Percentiles rank a stretch among this genome's conserved stretches.
These are phyloP conservation scores for Emberiza fucata DNA, from an alignment of 2,113 vertebrate genomes.

Conservation along the genomic window DNA sequence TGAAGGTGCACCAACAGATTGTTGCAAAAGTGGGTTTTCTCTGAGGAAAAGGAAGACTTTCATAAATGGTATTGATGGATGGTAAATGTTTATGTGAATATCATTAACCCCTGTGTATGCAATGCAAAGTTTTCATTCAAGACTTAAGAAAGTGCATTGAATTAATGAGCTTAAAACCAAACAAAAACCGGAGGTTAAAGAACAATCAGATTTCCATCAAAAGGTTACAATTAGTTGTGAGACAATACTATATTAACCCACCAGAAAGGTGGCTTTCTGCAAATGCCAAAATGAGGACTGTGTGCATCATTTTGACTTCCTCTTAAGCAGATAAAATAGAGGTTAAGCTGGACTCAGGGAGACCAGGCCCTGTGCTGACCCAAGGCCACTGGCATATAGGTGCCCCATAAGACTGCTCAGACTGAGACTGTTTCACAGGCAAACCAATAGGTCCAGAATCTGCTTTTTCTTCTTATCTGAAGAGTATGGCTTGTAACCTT, in stretches of 20 bases:
- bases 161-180: not conserved
- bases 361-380: not conserved
- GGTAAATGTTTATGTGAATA: not conserved
- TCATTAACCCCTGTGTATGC: not conserved
- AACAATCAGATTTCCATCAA: not conserved
- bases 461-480: slow-evolving; percentile 42
- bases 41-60: not conserved
- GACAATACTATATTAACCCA: not conserved
- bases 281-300: not conserved
- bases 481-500: slow-evolving; percentile 15
- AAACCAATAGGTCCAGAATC: not conserved
- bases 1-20: not conserved
- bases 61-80: not conserved
- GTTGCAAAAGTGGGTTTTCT: not conserved
- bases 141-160: not conserved
- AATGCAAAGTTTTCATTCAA: not conserved
- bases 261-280: not conserved
- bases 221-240: not conserved
- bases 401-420: not conserved
- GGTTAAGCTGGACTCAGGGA: not conserved
- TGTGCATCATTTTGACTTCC: not conserved
- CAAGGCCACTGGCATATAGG: not conserved
- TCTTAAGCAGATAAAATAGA: not conserved
- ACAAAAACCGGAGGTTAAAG: not conserved
- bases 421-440: not conserved